Conservation (phyloP, 2,113 vertebrate species). For the Hydrochoerus hydrochaeris region DNA sequence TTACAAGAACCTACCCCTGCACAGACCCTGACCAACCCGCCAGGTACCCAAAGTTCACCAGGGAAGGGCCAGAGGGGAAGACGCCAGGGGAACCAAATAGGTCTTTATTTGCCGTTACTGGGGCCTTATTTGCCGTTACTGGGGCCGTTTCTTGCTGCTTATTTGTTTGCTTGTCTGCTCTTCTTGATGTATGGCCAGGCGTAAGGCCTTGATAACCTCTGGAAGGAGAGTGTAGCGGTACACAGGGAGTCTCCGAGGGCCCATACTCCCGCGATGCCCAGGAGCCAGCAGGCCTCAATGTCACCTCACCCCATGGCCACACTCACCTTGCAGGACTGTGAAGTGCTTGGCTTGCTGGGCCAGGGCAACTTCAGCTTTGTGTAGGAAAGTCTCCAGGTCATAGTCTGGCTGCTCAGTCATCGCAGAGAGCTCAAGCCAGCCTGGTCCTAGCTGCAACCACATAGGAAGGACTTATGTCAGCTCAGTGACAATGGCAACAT, state of each 20-base stretch:
- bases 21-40: background rate
- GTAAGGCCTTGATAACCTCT: constrained; percentile 85
- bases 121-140: constrained; percentile 81
- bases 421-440: constrained; percentile 83
- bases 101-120: constrained; percentile 81
- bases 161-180: constrained; percentile 89
- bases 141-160: constrained; percentile 76
- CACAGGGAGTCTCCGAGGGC: background rate
- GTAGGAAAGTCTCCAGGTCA: constrained; percentile 87
- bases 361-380: constrained; percentile 80
- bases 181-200: constrained; percentile 86
- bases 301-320: background rate
- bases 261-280: background rate
- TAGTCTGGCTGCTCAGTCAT: constrained; percentile 87
- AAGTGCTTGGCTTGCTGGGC: constrained; percentile 80
- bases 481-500: constrained; percentile 44
- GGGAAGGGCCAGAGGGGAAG: background rate
- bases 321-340: constrained; percentile 81
- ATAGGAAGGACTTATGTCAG: constrained; percentile 13
- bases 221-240: background rate
- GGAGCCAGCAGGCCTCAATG: background rate
- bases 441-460: constrained; percentile 78
- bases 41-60: background rate
- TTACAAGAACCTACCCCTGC: constrained; percentile 11
- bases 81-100: constrained; percentile 56